Evolutionary conservation across 1,140 invertebrate species (phyloP).

Genomic region (Patella vulgata): DNA sequence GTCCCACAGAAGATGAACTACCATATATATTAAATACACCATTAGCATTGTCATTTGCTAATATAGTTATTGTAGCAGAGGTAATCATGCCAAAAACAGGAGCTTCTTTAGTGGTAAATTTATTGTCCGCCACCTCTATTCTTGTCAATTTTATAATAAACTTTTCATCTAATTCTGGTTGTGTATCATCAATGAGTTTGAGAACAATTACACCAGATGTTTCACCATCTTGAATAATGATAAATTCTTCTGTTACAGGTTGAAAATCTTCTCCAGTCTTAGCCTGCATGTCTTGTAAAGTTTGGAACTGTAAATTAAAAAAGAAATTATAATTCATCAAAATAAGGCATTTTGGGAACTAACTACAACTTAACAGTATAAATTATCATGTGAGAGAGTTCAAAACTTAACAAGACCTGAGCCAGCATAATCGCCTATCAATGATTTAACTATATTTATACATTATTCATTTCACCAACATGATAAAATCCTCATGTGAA

Average conservation of each 20-base stretch:
- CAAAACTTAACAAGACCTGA: too few relatives aligned
- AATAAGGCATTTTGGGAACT: too few relatives aligned
- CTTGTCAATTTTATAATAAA: conserved; percentile 46
- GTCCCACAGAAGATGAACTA: conserved; percentile 41
- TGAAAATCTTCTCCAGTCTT: conserved; percentile 50
- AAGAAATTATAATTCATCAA: too few relatives aligned
- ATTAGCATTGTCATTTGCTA: conserved; percentile 58
- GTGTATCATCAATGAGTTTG: conserved; percentile 47
- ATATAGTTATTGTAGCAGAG: conserved; percentile 47
- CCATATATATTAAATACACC: conserved; percentile 58
- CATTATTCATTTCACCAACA: too few relatives aligned
- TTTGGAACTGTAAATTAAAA: conserved; percentile 24
- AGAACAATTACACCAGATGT: conserved; percentile 42
- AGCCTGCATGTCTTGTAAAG: conserved; percentile 31
- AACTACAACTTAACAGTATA: neutral
- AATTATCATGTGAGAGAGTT: too few relatives aligned
- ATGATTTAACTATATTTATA: too few relatives aligned
- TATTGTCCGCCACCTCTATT: conserved; percentile 47
- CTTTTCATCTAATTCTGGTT: conserved; percentile 62
- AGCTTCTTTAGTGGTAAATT: conserved; percentile 34
- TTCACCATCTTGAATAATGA: conserved; percentile 47
- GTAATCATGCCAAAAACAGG: conserved; percentile 47
- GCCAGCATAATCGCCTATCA: too few relatives aligned
- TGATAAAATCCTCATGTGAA: too few relatives aligned
- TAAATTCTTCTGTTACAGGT: conserved; percentile 40